phyloP scores from a whole-genome alignment of 2,113 vertebrate genomes.

The Bubo scandiacus region DNA sequence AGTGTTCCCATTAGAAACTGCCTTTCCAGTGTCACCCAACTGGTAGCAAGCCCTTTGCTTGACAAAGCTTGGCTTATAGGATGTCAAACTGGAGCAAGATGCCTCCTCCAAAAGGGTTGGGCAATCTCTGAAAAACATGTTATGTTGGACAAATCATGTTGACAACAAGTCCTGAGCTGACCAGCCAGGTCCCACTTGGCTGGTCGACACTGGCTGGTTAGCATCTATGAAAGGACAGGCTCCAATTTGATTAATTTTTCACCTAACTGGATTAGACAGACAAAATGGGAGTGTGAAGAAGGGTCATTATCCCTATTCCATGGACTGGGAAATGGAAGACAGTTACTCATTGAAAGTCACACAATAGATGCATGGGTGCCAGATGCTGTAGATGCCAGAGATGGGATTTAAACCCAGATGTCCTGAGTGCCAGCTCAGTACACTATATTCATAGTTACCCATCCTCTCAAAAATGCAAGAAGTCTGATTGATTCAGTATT shows the following conservation, averaged over 20 bases:
- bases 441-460: background rate
- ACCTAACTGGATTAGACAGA: background rate
- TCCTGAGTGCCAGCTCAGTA: background rate
- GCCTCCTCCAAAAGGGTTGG: background rate
- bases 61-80: background rate
- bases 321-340: background rate
- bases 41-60: background rate
- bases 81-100: background rate
- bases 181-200: background rate
- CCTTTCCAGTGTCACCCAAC: background rate
- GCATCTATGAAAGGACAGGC: background rate
- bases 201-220: background rate
- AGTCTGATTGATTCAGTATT: background rate
- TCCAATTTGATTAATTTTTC: background rate
- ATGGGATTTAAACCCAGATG: background rate
- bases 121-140: background rate
- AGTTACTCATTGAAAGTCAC: background rate
- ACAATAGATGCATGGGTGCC: background rate
- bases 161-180: rapidly evolving
- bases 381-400: background rate
- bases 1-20: background rate
- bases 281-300: background rate
- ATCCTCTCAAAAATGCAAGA: background rate
- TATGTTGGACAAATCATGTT: background rate
- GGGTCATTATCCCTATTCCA: background rate